phyloP scores from a whole-genome alignment of 2,888 invertebrate genomes.

The Adelognathus sp. region DNA sequence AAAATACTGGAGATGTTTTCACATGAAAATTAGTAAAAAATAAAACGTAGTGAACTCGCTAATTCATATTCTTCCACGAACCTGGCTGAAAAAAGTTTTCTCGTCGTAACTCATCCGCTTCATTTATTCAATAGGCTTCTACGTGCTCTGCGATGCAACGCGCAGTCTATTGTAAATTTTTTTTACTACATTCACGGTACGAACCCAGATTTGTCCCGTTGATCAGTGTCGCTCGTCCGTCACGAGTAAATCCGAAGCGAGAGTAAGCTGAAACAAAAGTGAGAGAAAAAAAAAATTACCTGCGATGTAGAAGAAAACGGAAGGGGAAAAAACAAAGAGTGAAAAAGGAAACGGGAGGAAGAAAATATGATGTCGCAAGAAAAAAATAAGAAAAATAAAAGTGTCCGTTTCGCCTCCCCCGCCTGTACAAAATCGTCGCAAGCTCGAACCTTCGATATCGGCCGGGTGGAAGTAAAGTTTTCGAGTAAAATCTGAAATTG shows the following conservation, averaged over 20 bases:
- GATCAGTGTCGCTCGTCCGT: conserved; percentile 57
- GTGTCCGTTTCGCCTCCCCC: not conserved
- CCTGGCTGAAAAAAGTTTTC: no score
- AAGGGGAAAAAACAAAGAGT: not conserved
- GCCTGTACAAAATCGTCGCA: conserved; percentile 10
- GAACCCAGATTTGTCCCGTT: conserved; percentile 61
- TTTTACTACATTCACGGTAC: conserved; percentile 8
- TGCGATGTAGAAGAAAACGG: not conserved
- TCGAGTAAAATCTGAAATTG: conserved; percentile 63
- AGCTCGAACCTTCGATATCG: conserved; percentile 56
- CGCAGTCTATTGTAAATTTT: not conserved
- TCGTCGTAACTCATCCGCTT: not conserved
- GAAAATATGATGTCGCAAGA: not conserved
- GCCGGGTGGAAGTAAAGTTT: conserved; percentile 63
- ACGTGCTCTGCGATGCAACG: not conserved
- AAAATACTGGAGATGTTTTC: no score
- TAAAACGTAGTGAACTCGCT: no score
- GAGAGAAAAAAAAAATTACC: not conserved
- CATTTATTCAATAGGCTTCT: not conserved
- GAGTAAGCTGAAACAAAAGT: conserved; percentile 3
- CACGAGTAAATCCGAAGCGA: conserved; percentile 9
- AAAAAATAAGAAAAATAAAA: conserved; percentile 4
- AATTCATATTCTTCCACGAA: no score
- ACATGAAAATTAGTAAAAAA: no score
- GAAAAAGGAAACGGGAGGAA: not conserved